These are phyloP conservation scores for Agrochola lota DNA, from an alignment of 2,888 invertebrate genomes.

Conservation along the genomic window DNA sequence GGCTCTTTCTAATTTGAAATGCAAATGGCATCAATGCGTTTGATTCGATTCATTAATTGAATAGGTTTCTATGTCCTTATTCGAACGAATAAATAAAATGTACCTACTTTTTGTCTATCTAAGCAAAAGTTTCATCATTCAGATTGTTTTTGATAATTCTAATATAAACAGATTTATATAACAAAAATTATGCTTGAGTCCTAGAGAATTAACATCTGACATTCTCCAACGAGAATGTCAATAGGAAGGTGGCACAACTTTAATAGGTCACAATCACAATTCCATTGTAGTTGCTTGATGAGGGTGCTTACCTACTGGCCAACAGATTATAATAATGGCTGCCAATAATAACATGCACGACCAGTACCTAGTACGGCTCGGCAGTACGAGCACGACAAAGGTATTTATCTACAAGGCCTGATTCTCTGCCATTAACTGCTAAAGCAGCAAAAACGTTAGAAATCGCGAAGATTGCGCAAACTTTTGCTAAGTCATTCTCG, in stretches of 20 bases:
- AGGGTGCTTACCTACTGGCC: constrained; percentile 11
- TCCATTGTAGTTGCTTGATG: constrained; percentile 27
- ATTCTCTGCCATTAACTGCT: constrained; percentile 15
- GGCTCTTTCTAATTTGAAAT: constrained; percentile 59
- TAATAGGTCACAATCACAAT: constrained; percentile 16
- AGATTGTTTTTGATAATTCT: not conserved
- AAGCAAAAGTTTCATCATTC: constrained; percentile 1
- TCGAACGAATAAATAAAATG: constrained; percentile 8
- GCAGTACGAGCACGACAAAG: constrained; percentile 7
- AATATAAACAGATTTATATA: not conserved
- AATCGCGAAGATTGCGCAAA: constrained; percentile 43
- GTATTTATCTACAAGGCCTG: constrained; percentile 4
- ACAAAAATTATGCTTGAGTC: not conserved
- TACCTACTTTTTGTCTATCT: not conserved
- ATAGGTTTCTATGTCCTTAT: constrained; percentile 34
- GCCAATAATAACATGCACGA: constrained; percentile 40
- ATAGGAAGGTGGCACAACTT: constrained; percentile 1
- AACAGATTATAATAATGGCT: constrained; percentile 41
- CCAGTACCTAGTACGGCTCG: too few relatives aligned
- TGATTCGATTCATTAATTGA: constrained; percentile 31
- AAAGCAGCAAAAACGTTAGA: constrained; percentile 48
- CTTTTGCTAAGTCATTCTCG: constrained; percentile 32
- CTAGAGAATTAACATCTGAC: constrained; percentile 9
- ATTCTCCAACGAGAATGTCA: constrained; percentile 1
- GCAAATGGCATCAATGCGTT: constrained; percentile 47